These are phyloP conservation scores for Pseudomugil gertrudae DNA, from an alignment of 2,797 vertebrate genomes.

Conservation along the genomic window DNA sequence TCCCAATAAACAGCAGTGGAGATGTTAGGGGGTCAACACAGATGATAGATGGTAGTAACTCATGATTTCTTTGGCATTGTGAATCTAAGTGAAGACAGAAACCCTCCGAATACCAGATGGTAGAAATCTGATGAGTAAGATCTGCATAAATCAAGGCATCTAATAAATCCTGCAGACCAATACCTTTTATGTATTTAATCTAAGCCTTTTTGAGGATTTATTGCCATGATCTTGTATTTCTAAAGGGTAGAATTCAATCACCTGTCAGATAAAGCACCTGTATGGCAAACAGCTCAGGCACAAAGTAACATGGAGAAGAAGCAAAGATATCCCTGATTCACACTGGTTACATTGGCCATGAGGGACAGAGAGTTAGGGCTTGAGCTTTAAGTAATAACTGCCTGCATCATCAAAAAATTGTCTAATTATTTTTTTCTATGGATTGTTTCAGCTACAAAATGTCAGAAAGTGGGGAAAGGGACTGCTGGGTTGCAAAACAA, in stretches of 20 bases:
- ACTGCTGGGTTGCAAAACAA: background rate
- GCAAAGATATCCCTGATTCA: slow-evolving; percentile 42
- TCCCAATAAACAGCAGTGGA: slow-evolving; percentile 27
- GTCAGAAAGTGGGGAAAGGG: background rate
- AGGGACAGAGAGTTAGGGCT: slow-evolving; percentile 3
- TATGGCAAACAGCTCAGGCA: slow-evolving; percentile 32
- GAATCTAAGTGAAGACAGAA: slow-evolving; percentile 42
- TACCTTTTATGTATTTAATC: slow-evolving; percentile 57
- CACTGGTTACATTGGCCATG: slow-evolving; percentile 36
- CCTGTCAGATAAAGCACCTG: slow-evolving; percentile 53
- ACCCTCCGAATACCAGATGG: slow-evolving; percentile 31
- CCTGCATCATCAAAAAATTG: slow-evolving; percentile 13
- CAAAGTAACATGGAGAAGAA: slow-evolving; percentile 34
- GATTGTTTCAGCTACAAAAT: slow-evolving; percentile 4
- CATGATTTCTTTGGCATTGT: slow-evolving; percentile 37
- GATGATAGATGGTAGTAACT: slow-evolving; percentile 37
- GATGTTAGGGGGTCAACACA: slow-evolving; percentile 40
- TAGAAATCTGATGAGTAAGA: slow-evolving; percentile 57
- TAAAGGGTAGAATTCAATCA: slow-evolving; percentile 53
- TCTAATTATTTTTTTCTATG: slow-evolving; percentile 12
- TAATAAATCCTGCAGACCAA: slow-evolving; percentile 59
- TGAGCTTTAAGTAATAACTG: slow-evolving; percentile 4
- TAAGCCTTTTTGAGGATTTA: slow-evolving; percentile 52
- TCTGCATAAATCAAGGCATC: slow-evolving; percentile 59
- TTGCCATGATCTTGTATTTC: slow-evolving; percentile 50